Base-by-base conservation (phyloP, 2,888 invertebrate genomes). In the Eumacrocentrus americanus region DNA sequence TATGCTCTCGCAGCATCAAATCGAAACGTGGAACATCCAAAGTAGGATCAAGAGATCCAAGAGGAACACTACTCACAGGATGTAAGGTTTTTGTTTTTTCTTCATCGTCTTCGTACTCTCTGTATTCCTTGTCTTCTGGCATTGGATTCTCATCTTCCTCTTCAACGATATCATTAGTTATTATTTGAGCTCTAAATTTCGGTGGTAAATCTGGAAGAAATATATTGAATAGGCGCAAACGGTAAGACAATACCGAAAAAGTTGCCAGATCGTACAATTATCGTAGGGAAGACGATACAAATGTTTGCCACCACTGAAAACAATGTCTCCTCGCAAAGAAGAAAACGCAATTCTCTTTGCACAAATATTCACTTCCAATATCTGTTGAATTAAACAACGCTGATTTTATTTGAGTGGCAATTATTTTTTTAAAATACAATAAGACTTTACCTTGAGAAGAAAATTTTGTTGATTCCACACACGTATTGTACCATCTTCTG, bases 381-480 rank as follows among this genome's bases (percentile, higher is more conserved):
- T 62, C 68, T 71, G 22, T 16, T n/a, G 18, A 50, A 54, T 46
- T 42, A 42, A 37, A 47, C 3, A 11, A 7, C 12, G 42, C 6
- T 55, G 9, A 12, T n/a, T n/a, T n/a, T n/a, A n/a, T n/a, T n/a
- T n/a, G n/a, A n/a, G n/a, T n/a, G n/a, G n/a, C n/a, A n/a, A n/a
- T n/a, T n/a, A n/a, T n/a, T n/a, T n/a, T n/a, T n/a, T n/a, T n/a
- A n/a, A n/a, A n/a, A n/a, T n/a, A n/a, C n/a, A 16, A 34, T 56
- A 6, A 11, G 4, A 23, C 2, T 58, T 38, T 46, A 68, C 71
- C 54, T 70, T 74, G 3, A 69, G 18, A 3, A 71, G 64, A 47
- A 61, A 44, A 60, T 73, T 73, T 12, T 67, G 63, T 6, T 64
- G 38, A 54, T 72, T 68, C 74, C 74, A 74, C 20, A 74, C 59